phyloP scores from a whole-genome alignment of 2,113 vertebrate genomes.

The Ailurus styani region DNA sequence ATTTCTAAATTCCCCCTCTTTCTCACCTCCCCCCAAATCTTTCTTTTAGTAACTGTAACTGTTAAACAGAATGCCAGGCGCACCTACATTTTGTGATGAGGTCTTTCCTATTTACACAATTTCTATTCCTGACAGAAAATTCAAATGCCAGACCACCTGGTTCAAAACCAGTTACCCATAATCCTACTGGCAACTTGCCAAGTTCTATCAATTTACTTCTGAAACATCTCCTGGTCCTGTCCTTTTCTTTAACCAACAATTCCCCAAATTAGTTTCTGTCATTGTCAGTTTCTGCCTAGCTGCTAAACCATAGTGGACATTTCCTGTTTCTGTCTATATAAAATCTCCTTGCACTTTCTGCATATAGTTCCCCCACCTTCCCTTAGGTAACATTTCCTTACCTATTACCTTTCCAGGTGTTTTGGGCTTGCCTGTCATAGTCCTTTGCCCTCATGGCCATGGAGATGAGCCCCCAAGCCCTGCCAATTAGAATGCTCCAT shows the following conservation, averaged over 20 bases:
- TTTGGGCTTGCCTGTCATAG: background rate
- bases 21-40: background rate
- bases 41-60: background rate
- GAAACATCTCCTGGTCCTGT: background rate
- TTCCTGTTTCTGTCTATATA: background rate
- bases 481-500: background rate
- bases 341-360: background rate
- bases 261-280: background rate
- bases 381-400: background rate
- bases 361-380: background rate
- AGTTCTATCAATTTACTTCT: background rate
- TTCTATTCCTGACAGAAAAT: conserved; percentile 18
- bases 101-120: background rate
- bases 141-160: background rate
- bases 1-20: background rate
- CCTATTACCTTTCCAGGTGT: background rate
- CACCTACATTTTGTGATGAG: background rate
- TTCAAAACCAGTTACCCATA: background rate
- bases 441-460: too few species aligned
- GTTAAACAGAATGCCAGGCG: background rate
- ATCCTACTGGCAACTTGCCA: background rate
- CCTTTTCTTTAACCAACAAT: background rate
- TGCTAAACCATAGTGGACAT: background rate
- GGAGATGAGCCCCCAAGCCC: background rate
- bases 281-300: background rate